A percentile compares a stretch with the other conserved stretches of the same genome.
phyloP scores from a whole-genome alignment of 1,140 invertebrate species.

The Lerema accius region DNA sequence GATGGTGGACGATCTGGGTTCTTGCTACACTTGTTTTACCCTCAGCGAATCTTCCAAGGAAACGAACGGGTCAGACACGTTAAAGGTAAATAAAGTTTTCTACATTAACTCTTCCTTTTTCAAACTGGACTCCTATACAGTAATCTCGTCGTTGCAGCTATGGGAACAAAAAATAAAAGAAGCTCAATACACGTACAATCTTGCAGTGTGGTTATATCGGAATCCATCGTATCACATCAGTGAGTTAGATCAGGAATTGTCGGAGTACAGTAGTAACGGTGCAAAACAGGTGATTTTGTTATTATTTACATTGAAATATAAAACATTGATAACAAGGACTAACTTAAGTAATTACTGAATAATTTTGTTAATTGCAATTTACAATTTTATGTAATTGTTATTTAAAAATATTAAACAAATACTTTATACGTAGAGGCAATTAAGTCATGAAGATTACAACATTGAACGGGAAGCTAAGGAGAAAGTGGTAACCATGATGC shows the following conservation, averaged over 20 bases:
- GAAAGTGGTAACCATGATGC: slow-evolving; percentile 63
- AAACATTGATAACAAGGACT: no score
- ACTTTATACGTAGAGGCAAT: no score
- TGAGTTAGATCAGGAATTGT: slow-evolving; percentile 52
- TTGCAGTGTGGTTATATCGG: slow-evolving; percentile 53
- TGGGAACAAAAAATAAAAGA: slow-evolving; percentile 71
- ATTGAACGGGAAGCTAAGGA: slow-evolving; percentile 65
- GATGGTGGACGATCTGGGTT: slow-evolving; percentile 65
- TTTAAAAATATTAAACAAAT: no score
- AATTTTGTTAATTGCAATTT: no score
- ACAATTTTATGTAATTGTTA: no score
- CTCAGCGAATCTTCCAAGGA: slow-evolving; percentile 61
- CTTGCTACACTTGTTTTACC: slow-evolving; percentile 56
- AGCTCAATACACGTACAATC: slow-evolving; percentile 61
- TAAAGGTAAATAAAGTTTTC: slow-evolving; percentile 47
- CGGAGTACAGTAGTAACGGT: slow-evolving; percentile 16
- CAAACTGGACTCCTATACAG: background rate
- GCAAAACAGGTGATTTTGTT: slow-evolving; percentile 24
- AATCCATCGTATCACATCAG: slow-evolving; percentile 56
- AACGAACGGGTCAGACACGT: slow-evolving; percentile 36
- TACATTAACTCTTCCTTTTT: background rate
- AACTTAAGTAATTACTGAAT: no score
- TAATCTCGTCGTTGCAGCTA: slow-evolving; percentile 44
- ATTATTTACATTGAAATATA: no score
- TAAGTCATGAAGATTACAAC: slow-evolving; percentile 49